Evolutionary conservation across 2,888 invertebrate species (phyloP).

Genomic region (Gymnosoma rotundatum): DNA sequence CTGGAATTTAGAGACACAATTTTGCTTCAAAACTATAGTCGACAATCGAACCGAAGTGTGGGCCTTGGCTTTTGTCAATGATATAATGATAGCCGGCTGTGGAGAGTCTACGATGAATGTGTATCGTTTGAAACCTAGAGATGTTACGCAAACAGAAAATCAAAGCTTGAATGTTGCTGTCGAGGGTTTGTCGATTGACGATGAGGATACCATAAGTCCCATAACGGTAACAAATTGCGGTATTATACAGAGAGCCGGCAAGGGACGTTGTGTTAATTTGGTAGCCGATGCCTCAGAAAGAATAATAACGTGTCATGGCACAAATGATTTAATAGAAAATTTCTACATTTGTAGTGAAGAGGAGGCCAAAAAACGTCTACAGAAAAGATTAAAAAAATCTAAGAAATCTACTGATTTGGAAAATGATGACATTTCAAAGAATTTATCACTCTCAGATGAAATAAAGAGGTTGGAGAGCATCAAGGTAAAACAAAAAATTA

Average conservation of each 20-base stretch:
- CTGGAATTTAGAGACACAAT: slow-evolving; percentile 97
- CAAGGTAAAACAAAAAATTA: slow-evolving; percentile 87
- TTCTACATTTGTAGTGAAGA: slow-evolving; percentile 91
- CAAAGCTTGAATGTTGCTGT: slow-evolving; percentile 83
- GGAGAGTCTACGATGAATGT: slow-evolving; percentile 92
- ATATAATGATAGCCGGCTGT: slow-evolving; percentile 94
- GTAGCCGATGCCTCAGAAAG: slow-evolving; percentile 88
- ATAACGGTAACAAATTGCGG: slow-evolving; percentile 91
- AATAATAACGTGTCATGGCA: slow-evolving; percentile 91
- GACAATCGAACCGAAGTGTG: slow-evolving; percentile 95
- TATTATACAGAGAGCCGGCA: slow-evolving; percentile 89
- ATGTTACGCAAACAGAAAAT: slow-evolving; percentile 81
- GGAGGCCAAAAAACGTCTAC: slow-evolving; percentile 87
- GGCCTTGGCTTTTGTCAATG: slow-evolving; percentile 90
- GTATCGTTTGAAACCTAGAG: slow-evolving; percentile 88
- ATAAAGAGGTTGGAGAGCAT: slow-evolving; percentile 87
- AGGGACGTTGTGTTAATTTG: slow-evolving; percentile 90
- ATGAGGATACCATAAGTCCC: slow-evolving; percentile 83
- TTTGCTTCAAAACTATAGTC: slow-evolving; percentile 97
- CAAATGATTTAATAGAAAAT: slow-evolving; percentile 90
- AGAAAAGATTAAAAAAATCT: slow-evolving; percentile 89
- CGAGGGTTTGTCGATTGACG: slow-evolving; percentile 79
- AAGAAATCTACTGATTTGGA: slow-evolving; percentile 83
- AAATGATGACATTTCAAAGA: slow-evolving; percentile 77
- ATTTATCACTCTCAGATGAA: slow-evolving; percentile 87